Percentiles rank a stretch among this genome's conserved stretches.
Evolutionary conservation across 2,888 invertebrate genomes (phyloP).

Genomic region (Sussaba pulchella): DNA sequence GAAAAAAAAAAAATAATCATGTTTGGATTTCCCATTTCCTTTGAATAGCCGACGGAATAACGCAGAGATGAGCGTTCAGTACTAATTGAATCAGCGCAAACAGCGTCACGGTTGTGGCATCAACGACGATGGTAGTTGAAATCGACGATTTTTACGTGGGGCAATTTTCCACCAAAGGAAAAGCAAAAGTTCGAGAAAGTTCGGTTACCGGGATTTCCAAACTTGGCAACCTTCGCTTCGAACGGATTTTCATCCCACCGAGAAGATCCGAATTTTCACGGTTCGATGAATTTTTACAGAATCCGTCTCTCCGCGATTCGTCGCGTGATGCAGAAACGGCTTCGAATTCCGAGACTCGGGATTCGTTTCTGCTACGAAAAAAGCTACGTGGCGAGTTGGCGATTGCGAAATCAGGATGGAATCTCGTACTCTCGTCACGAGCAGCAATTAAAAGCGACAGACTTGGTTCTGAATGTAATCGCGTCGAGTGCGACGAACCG

Average conservation of each 20-base stretch:
- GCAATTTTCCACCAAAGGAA: neutral
- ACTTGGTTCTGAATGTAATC: slow-evolving; percentile 43
- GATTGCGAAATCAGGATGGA: slow-evolving; percentile 15
- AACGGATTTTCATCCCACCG: slow-evolving; percentile 14
- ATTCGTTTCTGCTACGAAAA: slow-evolving; percentile 5
- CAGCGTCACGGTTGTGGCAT: neutral
- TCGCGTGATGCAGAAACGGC: slow-evolving; percentile 2
- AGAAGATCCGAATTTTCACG: slow-evolving; percentile 43
- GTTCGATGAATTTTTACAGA: slow-evolving; percentile 52
- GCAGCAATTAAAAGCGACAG: slow-evolving; percentile 57
- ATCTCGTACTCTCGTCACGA: slow-evolving; percentile 37
- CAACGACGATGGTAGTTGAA: neutral
- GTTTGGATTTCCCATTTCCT: too few species aligned
- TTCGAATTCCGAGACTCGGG: too few species aligned
- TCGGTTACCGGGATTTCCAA: slow-evolving; percentile 18
- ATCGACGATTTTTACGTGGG: neutral
- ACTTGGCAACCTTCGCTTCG: slow-evolving; percentile 35
- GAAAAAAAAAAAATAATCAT: too few species aligned
- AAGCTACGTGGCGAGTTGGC: neutral
- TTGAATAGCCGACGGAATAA: slow-evolving; percentile 4
- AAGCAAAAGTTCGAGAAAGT: neutral
- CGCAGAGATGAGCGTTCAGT: slow-evolving; percentile 3
- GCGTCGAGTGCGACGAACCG: slow-evolving; percentile 38
- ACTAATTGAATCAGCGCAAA: slow-evolving; percentile 16
- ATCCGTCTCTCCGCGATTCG: slow-evolving; percentile 5